A percentile compares a stretch with the other conserved stretches of the same genome.
Conservation (phyloP, 2,113 vertebrate species). For the Sciurus niger region DNA sequence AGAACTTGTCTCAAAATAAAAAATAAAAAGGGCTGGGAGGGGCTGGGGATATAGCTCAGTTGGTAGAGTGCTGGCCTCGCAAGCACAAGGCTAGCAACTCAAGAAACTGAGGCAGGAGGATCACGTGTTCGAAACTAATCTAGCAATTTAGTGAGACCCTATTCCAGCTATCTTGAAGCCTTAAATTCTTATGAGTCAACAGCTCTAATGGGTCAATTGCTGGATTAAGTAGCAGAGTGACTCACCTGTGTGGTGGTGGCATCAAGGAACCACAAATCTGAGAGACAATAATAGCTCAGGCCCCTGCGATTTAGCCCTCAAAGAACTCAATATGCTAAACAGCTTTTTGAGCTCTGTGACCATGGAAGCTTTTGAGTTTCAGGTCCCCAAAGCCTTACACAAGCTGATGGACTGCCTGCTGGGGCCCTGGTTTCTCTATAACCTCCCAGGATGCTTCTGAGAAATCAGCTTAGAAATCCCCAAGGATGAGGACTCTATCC, state of each 20-base stretch:
- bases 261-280: constrained; percentile 24
- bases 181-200: constrained; percentile 55
- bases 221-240: constrained; percentile 38
- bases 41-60: too few relatives aligned
- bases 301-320: constrained; percentile 68
- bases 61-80: too few relatives aligned
- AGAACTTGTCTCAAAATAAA: too few relatives aligned
- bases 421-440: constrained; percentile 74
- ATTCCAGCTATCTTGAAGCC: neutral
- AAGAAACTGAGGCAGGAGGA: neutral
- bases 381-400: constrained; percentile 74
- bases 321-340: constrained; percentile 67
- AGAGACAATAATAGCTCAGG: constrained; percentile 60
- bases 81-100: neutral
- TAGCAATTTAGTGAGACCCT: neutral
- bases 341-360: constrained; percentile 71
- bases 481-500: neutral
- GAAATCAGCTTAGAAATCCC: constrained; percentile 78
- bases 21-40: too few relatives aligned
- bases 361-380: constrained; percentile 69
- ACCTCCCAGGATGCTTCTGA: constrained; percentile 69
- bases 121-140: neutral
- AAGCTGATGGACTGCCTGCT: constrained; percentile 73
- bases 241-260: neutral
- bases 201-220: constrained; percentile 34